Conservation (phyloP, 1,140 invertebrate genomes). For the Cepaea nemoralis region DNA sequence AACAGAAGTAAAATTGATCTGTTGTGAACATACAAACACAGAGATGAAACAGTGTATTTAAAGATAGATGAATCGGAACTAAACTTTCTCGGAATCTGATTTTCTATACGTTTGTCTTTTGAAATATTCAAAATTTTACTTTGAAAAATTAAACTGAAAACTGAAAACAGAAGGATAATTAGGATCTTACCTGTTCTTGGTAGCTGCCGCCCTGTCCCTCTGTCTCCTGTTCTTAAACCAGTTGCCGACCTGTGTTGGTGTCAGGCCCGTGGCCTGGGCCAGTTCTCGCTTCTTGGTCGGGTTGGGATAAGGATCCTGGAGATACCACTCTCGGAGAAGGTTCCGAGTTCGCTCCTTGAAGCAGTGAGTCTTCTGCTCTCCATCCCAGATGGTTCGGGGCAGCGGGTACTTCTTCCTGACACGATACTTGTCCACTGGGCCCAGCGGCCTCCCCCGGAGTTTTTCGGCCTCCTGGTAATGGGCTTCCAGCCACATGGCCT, state of each 20-base stretch:
- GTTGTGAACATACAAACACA: too few species aligned
- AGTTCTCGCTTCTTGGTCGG: conserved; percentile 98
- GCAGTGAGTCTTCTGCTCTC: conserved; percentile 99
- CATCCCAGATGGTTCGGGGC: conserved; percentile 99
- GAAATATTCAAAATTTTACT: too few species aligned
- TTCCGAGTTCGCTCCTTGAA: conserved; percentile 98
- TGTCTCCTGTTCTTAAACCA: conserved; percentile 99
- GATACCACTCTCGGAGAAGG: conserved; percentile 90
- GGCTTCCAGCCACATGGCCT: conserved; percentile 95
- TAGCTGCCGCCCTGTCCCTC: conserved; percentile 97
- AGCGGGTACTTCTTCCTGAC: conserved; percentile 98
- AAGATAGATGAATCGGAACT: too few species aligned
- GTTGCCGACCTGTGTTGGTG: conserved; percentile 99
- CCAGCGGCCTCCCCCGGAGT: conserved; percentile 91
- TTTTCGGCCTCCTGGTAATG: conserved; percentile 99
- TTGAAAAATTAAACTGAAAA: too few species aligned
- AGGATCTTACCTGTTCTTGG: conserved; percentile 91
- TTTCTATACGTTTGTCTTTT: too few species aligned
- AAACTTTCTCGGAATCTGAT: too few species aligned
- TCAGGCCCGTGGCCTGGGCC: conserved; percentile 95
- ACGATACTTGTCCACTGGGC: conserved; percentile 99
- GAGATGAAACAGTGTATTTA: too few species aligned
- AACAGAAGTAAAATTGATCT: too few species aligned
- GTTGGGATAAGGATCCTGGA: conserved; percentile 98
- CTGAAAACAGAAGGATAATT: too few species aligned